A percentile compares a stretch with the other conserved stretches of the same genome.
These are phyloP conservation scores for Plagiodera versicolora DNA, from an alignment of 2,888 invertebrate genomes.

Conservation along the genomic window DNA sequence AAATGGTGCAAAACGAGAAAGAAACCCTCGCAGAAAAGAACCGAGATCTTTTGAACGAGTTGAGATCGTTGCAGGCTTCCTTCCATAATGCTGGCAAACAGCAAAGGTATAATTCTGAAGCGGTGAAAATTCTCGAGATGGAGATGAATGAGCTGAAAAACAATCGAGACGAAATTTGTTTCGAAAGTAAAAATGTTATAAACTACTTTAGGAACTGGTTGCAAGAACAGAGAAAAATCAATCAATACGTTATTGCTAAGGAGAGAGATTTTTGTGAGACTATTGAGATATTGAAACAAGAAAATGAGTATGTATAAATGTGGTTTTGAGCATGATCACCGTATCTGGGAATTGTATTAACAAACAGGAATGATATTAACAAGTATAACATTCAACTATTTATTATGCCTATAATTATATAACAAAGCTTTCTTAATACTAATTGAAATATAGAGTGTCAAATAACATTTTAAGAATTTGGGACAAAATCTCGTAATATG, in stretches of 20 bases:
- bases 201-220: constrained; percentile 51
- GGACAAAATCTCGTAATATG: no score
- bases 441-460: no score
- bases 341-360: no score
- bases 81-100: constrained; percentile 37
- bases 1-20: constrained; percentile 41
- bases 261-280: constrained; percentile 41
- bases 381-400: no score
- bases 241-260: constrained; percentile 38
- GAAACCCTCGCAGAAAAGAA: constrained; percentile 43
- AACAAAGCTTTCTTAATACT: no score
- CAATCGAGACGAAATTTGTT: constrained; percentile 47
- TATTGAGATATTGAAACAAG: constrained; percentile 42
- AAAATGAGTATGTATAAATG: constrained; percentile 39
- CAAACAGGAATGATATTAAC: no score
- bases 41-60: constrained; percentile 42
- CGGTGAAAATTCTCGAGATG: constrained; percentile 44
- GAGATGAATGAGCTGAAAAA: constrained; percentile 46
- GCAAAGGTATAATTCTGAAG: constrained; percentile 41
- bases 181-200: constrained; percentile 50
- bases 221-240: constrained; percentile 50
- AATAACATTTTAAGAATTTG: no score
- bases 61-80: constrained; percentile 42
- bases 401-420: no score
- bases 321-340: not conserved